These are phyloP conservation scores for Lutraria lutraria DNA, from an alignment of 2,888 invertebrate genomes.

Conservation along the genomic window DNA sequence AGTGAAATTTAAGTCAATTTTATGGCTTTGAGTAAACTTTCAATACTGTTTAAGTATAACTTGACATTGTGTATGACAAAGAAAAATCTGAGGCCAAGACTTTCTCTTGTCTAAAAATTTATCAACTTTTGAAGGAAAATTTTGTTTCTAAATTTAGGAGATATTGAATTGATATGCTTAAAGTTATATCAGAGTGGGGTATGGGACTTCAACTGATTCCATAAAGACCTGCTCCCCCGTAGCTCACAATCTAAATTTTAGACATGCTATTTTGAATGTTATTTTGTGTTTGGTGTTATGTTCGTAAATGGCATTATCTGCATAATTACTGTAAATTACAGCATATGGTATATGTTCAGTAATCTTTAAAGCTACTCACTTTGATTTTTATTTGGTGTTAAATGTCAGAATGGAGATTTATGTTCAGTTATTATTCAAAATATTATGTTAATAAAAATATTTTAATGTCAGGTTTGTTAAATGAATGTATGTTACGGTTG, in stretches of 20 bases:
- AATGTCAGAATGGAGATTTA: conserved; percentile 13
- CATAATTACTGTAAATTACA: not conserved
- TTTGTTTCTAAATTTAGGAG: no score
- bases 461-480: not conserved
- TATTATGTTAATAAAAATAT: conserved; percentile 15
- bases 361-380: not conserved
- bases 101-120: no score
- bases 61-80: no score
- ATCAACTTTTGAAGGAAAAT: no score
- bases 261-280: not conserved
- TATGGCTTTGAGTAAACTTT: no score
- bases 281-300: not conserved
- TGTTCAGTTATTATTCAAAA: conserved; percentile 13
- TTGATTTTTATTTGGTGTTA: not conserved
- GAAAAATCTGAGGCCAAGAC: no score
- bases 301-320: not conserved
- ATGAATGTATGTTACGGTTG: not conserved
- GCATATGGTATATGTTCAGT: conserved; percentile 1
- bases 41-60: no score
- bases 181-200: no score
- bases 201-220: no score
- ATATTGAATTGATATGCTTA: no score
- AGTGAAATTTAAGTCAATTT: no score
- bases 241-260: not conserved
- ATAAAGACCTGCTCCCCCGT: no score